Base-by-base conservation (phyloP, 2,113 vertebrate genomes). In the Myotis davidii region DNA sequence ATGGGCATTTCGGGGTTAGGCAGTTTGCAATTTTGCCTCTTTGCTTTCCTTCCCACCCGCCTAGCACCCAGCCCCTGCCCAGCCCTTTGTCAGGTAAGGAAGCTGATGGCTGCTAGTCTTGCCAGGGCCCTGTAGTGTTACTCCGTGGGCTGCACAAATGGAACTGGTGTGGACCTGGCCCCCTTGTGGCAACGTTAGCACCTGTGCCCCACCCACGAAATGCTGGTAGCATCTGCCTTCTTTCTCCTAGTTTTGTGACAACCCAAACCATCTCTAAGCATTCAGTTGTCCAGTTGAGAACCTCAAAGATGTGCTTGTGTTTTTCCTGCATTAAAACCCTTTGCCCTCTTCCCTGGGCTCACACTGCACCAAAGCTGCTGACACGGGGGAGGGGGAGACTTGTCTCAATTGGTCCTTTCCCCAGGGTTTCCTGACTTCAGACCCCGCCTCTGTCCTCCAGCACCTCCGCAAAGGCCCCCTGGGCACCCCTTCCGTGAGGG, bases 81-180 rank as follows among this genome's bases (percentile, higher is more conserved):
- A 54, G 16, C 18, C 69, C 25, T 67, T 45, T 39, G 12, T 39
- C 72, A 18, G 20, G 25, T n/a, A 5, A 45, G 50, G 77, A 74
- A 70, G 50, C 34, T 11, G 29, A 10, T 6, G 59, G 32, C 54
- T 7, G 4, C 42, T 32, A 1, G 5, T 29, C 72, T 34, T 16
- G 39, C 48, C 0, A 52, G 76, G 2, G 0, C 14, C 45, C 5
- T 37, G 56, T 16, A 4, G 12, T 4, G 8, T 54, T 9, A 25
- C 25, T 45, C 23, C 7, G 0, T 0, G 2, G 34, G 21, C 34
- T 6, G 12, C 1, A 0, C 5, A 16, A 25, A 20, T 14, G n/a
- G n/a, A 5, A 7, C 61, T 21, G 5, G 18, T 0, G 1, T 21
- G 52, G 7, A 7, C 0, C 9, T 0, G 27, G 3, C 56, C 78